Percentiles rank a stretch among this genome's conserved stretches.
phyloP scores from a whole-genome alignment of 2,797 vertebrate genomes.

The Phataginus tetradactyla region DNA sequence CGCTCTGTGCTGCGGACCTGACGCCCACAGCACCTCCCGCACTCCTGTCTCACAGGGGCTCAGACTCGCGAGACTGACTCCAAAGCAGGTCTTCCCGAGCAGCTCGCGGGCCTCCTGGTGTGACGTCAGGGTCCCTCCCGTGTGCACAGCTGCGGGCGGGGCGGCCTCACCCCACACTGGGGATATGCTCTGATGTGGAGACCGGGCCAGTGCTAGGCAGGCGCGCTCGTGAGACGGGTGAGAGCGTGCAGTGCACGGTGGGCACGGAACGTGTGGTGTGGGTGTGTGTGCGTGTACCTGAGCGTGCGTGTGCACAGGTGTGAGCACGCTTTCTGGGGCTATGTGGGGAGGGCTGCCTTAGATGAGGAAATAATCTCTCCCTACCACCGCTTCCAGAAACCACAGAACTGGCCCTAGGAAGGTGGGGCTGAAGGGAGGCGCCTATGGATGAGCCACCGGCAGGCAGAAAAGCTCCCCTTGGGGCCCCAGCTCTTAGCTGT shows the following conservation, averaged over 20 bases:
- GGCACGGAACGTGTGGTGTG: background rate
- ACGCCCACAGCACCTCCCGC: no score
- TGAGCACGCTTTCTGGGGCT: background rate
- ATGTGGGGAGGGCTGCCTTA: background rate
- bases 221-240: background rate
- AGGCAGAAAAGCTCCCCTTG: background rate
- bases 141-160: background rate
- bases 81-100: background rate
- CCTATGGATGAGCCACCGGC: background rate
- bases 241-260: background rate
- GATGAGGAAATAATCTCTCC: background rate
- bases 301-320: background rate
- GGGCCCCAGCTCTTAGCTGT: background rate
- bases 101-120: background rate
- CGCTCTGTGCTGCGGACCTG: background rate
- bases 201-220: background rate
- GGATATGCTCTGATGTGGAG: background rate
- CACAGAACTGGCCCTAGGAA: background rate
- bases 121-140: background rate
- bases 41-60: background rate
- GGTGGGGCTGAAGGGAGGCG: fast-evolving
- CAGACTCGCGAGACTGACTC: background rate
- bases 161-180: background rate
- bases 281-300: background rate
- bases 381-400: background rate